Base-by-base conservation (phyloP, 2,888 invertebrate species). In the Iphiclides podalirius region DNA sequence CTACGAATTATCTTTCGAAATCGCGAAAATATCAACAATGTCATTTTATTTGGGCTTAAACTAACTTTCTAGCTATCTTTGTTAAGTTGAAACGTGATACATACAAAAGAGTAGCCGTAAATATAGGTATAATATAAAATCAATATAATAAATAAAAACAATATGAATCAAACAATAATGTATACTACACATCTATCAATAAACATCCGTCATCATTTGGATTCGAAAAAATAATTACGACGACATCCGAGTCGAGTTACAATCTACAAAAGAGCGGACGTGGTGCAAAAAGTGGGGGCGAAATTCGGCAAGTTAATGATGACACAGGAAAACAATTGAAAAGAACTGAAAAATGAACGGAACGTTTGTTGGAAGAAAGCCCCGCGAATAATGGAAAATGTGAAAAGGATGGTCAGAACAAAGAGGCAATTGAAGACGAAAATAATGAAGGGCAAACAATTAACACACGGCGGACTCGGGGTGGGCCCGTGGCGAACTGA, bases 361-460 rank as follows among this genome's bases (percentile, higher is more conserved):
- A 79, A 82, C 80, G 76, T 75, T 79, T 74, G 71, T 68, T 70
- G 76, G 75, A 75, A 78, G 83, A 79, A 81, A 80, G 76, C 72
- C 74, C 73, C 75, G 72, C 64, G 75, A 78, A 84, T 84, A 79
- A 84, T 83, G 74, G 72, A 67, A 69, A 70, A 73, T 67, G 64
- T 72, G 79, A 76, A 77, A 77, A 79, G 80, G 84, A 82, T 78
- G 64, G 72, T 51, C 50, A 64, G 73, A 67, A 88, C 87, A 88
- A 88, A 82, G 75, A 79, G 87, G 87, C 84, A 88, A 87, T 87
- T 88, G 87, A 88, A 88, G 85, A 75, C 72, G 78, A 80, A 79
- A 79, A 86, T 88, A 87, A 88, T 87, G 84, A 78, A 79, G 70
- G 78, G 83, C 83, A 85, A 86, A 88, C 86, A 88, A 87, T 88